Evolutionary conservation across 2,797 vertebrate genomes (phyloP), one percentile per base, ranked within the genome.

Genomic region (Sarcoramphus papa): DNA sequence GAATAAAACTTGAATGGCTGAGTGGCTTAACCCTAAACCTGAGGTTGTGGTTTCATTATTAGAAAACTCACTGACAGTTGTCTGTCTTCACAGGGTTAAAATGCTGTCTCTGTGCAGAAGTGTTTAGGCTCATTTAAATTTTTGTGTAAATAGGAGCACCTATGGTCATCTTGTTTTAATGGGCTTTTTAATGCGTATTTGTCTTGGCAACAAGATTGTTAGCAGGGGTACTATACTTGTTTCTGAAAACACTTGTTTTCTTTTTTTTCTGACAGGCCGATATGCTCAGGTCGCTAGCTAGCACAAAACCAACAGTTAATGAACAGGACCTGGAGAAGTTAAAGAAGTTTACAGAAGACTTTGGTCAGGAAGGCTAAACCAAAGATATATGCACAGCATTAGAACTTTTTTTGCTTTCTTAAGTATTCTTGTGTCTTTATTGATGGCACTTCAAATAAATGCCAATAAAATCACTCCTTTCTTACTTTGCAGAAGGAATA

Each of bases 331-430:
- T 99, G 98, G 98, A 98, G 65, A 99, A 99, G 97, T 98, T 99
- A 95, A 99, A 97, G 98, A 99, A 99, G 97, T 99, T 99, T 98
- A 99, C 99, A 97, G 99, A 99, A 87, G 99, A 99, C 95, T 99
- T 99, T 97, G 99, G 99, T 96, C 99, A 99, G 97, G 99, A 99
- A 98, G 99, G 99, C 97, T 99, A 99, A 98, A 96, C 94, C 91
- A 98, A 98, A 99, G 98, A 97, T 95, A 92, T 31, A 90, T 64
- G 95, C 96, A 97, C 97, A 96, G 90, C 97, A 24, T 96, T 88
- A 97, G 96, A 96, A 96, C 92, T 96, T 56, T 79, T 96, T 75
- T 93, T 86, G 77, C 77, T 97, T 93, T 91, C 81, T 95, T 97
- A 87, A 94, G 62, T 96, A 94, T 94, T 96, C 93, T 90, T 51